Base-by-base conservation (phyloP, 2,797 vertebrate genomes). In the Acropternis orthonyx region DNA sequence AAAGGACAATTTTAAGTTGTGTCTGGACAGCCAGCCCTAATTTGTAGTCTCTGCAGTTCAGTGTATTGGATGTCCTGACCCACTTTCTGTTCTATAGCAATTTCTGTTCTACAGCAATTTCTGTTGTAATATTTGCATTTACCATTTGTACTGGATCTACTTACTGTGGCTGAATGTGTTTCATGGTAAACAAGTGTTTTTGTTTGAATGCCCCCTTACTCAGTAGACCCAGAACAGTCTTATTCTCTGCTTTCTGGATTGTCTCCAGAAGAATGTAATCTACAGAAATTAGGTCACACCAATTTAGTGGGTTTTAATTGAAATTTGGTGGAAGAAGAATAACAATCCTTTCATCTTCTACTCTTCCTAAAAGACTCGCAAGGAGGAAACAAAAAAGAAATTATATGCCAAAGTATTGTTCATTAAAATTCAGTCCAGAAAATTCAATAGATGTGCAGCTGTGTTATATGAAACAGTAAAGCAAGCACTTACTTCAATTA, bases 371-470 rank as follows among this genome's bases (percentile, higher is more conserved):
- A 90, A 69, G 30, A 12, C 13, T 61, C 67, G 7, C 14, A 80
- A 65, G 24, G n/a, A 91, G 20, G 11, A 92, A 74, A 94, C 51
- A 90, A 69, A 65, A 68, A 56, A 67, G 14, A 59, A 85, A 54
- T 67, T 58, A 56, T 12, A 36, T 80, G 32, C 6, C 55, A 67
- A 80, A 79, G 22, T 54, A 39, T n/a, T 41, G 28, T 72, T 93
- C 28, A 87, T 93, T 92, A 89, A 91, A 91, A 61, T 48, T 23
- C 30, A 80, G 34, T 54, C 17, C 54, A 89, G 62, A 87, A 92
- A 92, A 90, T 75, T 88, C 75, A 94, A 77, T 92, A 73, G 54
- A 77, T 68, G 44, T 80, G 46, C 89, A 93, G 68, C 92, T 93
- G 81, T 77, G 37, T 69, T 80, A 48, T 3, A 56, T 14, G 63